Base-by-base conservation (phyloP, 2,888 invertebrate species). In the Parnassius smintheus region DNA sequence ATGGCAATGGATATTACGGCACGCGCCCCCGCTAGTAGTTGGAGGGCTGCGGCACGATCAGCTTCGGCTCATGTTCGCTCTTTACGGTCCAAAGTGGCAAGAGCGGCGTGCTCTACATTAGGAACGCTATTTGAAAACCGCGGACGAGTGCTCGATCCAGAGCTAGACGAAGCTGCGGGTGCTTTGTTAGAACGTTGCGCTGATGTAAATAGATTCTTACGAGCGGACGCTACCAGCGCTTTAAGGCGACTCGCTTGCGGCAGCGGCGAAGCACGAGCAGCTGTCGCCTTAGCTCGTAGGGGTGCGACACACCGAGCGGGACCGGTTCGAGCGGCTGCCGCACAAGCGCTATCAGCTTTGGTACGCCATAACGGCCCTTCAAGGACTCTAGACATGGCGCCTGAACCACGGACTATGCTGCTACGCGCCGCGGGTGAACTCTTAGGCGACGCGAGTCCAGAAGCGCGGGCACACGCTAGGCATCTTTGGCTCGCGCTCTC, bases 201-300 rank as follows among this genome's bases (percentile, higher is more conserved):
- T 0, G 99, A 99, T 78, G 98, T 98, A 9, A 98, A 98, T 86
- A 95, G 96, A 72, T 98, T 99, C 81, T 93, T 99, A 58, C 93
- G 98, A 25, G 96, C 96, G 46, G 99, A 99, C 84, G 97, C 98
- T 2, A 95, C 95, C 63, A 92, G 93, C 10, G 96, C 98, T 1
- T 85, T 99, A 51, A 96, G 95, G 73, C 93, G 94, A 12, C 95
- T 99, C 94, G 95, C 97, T 64, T 95, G 96, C 63, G 93, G 95
- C 65, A 93, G 97, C 18, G 94, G 95, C 42, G 94, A 95, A 8
- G 88, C 93, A 8, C 94, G 95, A 70, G 94, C 95, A 0, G 93
- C 95, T 2, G 87, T 92, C 41, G 94, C 96, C 10, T 82, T 97
- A 60, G 92, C 94, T 8, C 86, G 93, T 46, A 94, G 95, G 65